Evolutionary conservation across 2,888 invertebrate genomes (phyloP).

Genomic region (Cecidostiba fungosa): DNA sequence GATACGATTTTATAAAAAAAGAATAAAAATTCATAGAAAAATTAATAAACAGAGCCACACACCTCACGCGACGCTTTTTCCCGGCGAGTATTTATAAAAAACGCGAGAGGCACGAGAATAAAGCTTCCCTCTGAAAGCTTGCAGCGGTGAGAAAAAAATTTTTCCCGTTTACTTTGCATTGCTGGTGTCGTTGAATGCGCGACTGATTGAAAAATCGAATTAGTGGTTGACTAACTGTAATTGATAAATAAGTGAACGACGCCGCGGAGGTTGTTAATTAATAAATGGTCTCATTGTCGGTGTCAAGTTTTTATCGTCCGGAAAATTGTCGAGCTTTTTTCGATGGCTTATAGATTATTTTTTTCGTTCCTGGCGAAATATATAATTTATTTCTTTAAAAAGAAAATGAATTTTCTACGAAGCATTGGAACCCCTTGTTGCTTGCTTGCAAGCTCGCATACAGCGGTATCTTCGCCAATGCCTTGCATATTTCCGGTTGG

Average conservation of each 20-base stretch:
- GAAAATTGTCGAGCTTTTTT: slow-evolving; percentile 50
- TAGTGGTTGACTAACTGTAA: slow-evolving; percentile 29
- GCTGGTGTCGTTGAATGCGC: neutral
- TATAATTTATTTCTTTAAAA: no score
- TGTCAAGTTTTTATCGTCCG: slow-evolving; percentile 34
- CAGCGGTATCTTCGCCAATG: neutral
- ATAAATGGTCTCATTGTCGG: slow-evolving; percentile 28
- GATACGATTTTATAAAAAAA: neutral
- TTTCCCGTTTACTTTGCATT: neutral
- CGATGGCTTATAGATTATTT: no score
- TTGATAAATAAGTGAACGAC: slow-evolving; percentile 40
- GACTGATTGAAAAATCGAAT: slow-evolving; percentile 40
- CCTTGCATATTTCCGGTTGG: neutral
- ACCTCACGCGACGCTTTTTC: no score
- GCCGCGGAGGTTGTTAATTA: neutral
- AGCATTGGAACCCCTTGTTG: no score
- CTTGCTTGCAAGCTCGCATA: neutral
- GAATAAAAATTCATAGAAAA: neutral
- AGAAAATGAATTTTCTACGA: no score
- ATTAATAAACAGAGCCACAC: slow-evolving; percentile 26
- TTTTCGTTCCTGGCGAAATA: neutral
- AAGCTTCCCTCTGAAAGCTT: neutral
- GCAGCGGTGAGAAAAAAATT: neutral
- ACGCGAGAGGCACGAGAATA: neutral
- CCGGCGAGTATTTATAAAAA: no score